Evolutionary conservation across 2,797 vertebrate species (phyloP).

Genomic region (Tragopan temminckii): DNA sequence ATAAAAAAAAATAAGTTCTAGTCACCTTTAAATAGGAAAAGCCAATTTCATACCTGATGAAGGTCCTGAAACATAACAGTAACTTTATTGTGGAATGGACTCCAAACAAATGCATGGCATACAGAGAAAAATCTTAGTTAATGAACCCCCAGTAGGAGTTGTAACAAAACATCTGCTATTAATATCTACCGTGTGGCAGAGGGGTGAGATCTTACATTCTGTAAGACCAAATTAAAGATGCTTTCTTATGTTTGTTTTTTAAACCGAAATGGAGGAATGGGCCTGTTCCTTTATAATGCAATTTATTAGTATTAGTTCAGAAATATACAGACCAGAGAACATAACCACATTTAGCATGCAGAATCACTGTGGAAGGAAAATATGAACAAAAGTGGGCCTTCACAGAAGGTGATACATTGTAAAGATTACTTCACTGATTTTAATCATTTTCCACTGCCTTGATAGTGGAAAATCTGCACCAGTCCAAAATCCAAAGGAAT

Average conservation of each 20-base stretch:
- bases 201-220: background rate
- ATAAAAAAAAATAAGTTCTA: background rate
- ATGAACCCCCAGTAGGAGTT: background rate
- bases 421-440: background rate
- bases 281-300: background rate
- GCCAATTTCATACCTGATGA: background rate
- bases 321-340: constrained; percentile 60
- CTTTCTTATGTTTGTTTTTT: background rate
- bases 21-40: background rate
- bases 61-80: background rate
- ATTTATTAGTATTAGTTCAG: constrained; percentile 60
- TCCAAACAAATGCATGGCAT: background rate
- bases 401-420: constrained; percentile 44
- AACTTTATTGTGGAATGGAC: background rate
- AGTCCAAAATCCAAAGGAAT: background rate
- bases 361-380: constrained; percentile 17
- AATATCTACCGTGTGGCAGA: background rate
- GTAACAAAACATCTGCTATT: background rate
- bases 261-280: background rate
- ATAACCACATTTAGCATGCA: constrained; percentile 29
- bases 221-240: background rate
- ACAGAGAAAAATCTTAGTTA: background rate
- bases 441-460: background rate
- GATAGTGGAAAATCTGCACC: background rate
- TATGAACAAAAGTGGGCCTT: constrained; percentile 31